Base-by-base conservation (phyloP, 2,797 vertebrate species). In the Coregonus sp. region DNA sequence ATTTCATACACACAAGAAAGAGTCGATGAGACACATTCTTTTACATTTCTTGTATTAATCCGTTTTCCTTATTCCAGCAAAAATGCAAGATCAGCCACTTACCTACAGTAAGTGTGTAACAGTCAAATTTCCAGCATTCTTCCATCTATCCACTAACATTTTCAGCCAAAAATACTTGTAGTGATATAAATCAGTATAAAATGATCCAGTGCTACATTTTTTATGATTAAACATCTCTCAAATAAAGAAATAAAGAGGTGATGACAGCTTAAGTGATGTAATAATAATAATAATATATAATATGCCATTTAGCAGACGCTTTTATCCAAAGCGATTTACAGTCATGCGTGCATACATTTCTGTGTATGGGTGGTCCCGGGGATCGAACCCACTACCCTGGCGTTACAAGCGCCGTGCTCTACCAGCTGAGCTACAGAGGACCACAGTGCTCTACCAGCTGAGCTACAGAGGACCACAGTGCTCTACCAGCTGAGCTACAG, bases 121-220 rank as follows among this genome's bases (percentile, higher is more conserved):
- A 94, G 89, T 89, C 79, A 72, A 29, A 54, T 82, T 84, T 93
- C 91, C 92, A 93, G 89, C 84, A 90, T 85, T 70, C 76, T 11
- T 18, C 68, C 40, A 75, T 59, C 61, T 29, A 78, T 63, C 6
- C 16, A 73, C 18, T 18, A 52, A 25, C 25, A 67, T 73, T 29
- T 50, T 16, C 29, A 31, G 37, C n/a, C 2, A 75, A 61, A 77
- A 72, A 75, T 76, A 69, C 35, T 76, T 65, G 18, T 18, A 67
- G 7, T 52, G 18, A 66, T 25, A 69, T 5, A n/a, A 54, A 68
- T 74, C 33, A 25, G 20, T 56, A 75, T 69, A 74, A 16, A 65
- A 25, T 50, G 5, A 25, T 74, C 59, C 59, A 74, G 73, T 74
- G 73, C 59, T 47, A 50, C 59, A 56, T 37, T 47, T 12, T 12